These are phyloP conservation scores for Loriculus beryllinus DNA, from an alignment of 2,797 vertebrate genomes.

Conservation along the genomic window DNA sequence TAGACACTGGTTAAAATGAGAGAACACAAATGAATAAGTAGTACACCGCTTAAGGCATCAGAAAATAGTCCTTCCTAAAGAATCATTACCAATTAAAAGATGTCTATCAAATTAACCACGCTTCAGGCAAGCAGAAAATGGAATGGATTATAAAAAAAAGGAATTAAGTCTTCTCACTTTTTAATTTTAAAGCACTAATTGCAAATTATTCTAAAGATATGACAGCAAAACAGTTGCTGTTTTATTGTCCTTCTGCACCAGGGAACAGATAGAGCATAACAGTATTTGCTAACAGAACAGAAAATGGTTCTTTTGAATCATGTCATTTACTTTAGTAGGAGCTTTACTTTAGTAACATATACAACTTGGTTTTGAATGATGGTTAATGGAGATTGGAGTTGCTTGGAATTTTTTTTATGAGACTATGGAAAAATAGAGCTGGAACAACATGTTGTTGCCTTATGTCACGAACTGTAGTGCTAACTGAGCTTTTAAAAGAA, in stretches of 20 bases:
- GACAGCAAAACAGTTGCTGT: neutral
- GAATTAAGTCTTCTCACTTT: neutral
- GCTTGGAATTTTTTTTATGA: neutral
- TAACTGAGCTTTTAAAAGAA: neutral
- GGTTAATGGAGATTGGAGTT: neutral
- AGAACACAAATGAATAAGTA: constrained; percentile 17
- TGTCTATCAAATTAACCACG: constrained; percentile 21
- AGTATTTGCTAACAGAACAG: neutral
- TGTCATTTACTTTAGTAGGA: too few relatives aligned
- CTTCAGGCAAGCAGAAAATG: neutral
- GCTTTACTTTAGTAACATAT: neutral
- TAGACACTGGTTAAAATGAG: neutral
- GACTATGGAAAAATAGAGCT: neutral
- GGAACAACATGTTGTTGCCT: neutral
- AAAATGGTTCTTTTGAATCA: neutral
- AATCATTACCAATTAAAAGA: constrained; percentile 42
- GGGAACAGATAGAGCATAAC: neutral
- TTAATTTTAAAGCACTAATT: constrained; percentile 22
- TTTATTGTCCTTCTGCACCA: neutral
- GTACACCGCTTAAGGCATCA: neutral
- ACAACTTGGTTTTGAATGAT: neutral
- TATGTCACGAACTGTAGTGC: neutral
- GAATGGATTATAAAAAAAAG: constrained; percentile 6
- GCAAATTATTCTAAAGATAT: neutral
- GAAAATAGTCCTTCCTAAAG: constrained; percentile 10